Conservation (phyloP, 2,888 invertebrate genomes). For the Coenonympha glycerion region DNA sequence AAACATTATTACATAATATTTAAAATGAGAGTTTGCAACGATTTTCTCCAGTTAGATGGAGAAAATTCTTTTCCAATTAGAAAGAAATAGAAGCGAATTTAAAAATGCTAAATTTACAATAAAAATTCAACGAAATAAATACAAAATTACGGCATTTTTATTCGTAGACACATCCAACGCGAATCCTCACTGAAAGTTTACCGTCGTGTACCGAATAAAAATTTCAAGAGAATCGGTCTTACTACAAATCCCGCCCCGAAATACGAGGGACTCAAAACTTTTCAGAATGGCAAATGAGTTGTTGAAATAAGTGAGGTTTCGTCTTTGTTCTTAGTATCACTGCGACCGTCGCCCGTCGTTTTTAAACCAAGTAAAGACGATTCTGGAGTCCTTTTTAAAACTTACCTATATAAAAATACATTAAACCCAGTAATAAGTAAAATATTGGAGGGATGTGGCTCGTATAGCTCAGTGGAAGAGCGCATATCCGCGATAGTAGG, state of each 20-base stretch:
- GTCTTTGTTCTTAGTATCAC: too few species aligned
- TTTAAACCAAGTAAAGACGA: too few species aligned
- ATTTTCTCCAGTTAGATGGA: too few species aligned
- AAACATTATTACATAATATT: too few species aligned
- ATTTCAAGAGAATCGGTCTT: conserved; percentile 9
- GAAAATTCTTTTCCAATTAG: too few species aligned
- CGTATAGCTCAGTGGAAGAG: too few species aligned
- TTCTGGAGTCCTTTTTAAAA: too few species aligned
- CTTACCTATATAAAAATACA: too few species aligned
- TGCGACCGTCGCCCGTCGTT: background rate
- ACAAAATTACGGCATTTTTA: background rate
- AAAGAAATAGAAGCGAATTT: background rate
- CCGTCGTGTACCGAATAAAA: conserved; percentile 11
- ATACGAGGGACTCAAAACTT: conserved; percentile 6
- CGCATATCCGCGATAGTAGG: too few species aligned
- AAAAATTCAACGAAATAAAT: background rate
- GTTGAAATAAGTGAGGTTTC: conserved; percentile 5
- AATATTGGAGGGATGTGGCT: too few species aligned
- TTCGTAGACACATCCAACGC: conserved; percentile 1
- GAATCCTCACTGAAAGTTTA: conserved; percentile 7
- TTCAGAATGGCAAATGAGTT: conserved; percentile 4
- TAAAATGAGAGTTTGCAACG: too few species aligned
- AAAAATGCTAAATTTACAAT: background rate
- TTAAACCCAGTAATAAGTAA: too few species aligned
- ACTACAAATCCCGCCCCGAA: conserved; percentile 5